Evolutionary conservation across 2,888 invertebrate genomes (phyloP), one percentile per base, ranked within the genome.

Genomic region (Drosophila nigritarsus): DNA sequence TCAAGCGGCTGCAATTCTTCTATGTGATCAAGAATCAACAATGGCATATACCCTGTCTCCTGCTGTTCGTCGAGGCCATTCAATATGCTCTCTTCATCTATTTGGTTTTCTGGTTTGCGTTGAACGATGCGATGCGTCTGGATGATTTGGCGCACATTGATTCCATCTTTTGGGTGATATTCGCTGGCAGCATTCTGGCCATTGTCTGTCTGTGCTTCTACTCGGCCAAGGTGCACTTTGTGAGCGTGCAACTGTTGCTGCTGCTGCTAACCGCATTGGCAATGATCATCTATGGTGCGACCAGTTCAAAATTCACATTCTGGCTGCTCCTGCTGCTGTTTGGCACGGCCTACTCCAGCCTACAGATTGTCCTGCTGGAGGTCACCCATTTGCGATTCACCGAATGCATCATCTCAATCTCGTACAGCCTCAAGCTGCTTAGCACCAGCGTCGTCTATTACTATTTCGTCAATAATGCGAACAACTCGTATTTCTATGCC

Each of bases 21-120:
- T 92, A 92, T 69, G 90, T 92, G 20, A 92, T 91, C 30, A 91
- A 90, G 65, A 90, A 90, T 55, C 91, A 91, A 58, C 92, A 91
- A 67, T 92, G 92, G 92, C 88, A 89, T 45, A 80, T 92, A 8
- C 90, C 88, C 24, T 65, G 91, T 3, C 65, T 92, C 51, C 66
- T 92, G 11, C 75, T 92, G 15, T 91, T 92, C 34, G 79, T 83
- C 48, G 92, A 91, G 59, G 88, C 91, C 11, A 80, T 92, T 2
- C 91, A 92, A 51, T 92, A 89, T 60, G 87, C 92, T 0, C 65
- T 92, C 9, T 92, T 92, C 65, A 89, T 91, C 18, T 92, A 91
- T 63, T 83, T 90, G 65, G 68, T 91, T 30, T 92, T 90, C 59
- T 92, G 92, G 92, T 92, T 92, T 59, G 80, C 91, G 0, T 63